Conservation (phyloP, 2,113 vertebrate genomes). For the Chloropsis cyanopogon region DNA sequence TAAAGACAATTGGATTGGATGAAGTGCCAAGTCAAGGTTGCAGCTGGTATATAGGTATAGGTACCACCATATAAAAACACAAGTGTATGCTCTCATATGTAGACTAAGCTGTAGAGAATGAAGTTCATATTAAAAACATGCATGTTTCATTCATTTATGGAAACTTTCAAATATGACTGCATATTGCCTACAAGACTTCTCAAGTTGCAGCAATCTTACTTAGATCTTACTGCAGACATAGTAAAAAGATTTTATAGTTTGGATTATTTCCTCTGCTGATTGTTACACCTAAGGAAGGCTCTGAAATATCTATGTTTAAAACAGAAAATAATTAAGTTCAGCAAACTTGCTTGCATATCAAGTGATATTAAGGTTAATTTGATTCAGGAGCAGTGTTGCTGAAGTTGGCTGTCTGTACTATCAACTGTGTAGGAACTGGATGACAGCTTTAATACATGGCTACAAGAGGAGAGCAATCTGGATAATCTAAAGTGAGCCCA, state of each 20-base stretch:
- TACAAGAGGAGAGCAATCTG: neutral
- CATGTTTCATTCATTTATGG: neutral
- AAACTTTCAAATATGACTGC: neutral
- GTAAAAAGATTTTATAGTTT: neutral
- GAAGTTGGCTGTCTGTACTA: neutral
- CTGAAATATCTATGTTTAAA: neutral
- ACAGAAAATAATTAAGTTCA: neutral
- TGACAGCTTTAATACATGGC: neutral
- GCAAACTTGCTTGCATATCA: neutral
- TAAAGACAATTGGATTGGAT: neutral
- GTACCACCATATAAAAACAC: neutral
- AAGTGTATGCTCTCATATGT: fast-evolving
- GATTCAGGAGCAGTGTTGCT: neutral
- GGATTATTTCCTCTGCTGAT: neutral
- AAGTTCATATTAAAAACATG: neutral
- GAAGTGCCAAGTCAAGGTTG: neutral
- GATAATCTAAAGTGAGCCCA: neutral
- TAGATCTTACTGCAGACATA: neutral
- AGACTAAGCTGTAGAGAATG: neutral
- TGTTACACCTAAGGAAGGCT: neutral
- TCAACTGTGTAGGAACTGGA: neutral
- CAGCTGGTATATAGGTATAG: neutral
- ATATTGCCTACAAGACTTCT: neutral
- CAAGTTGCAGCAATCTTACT: neutral
- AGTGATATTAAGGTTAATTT: neutral